phyloP scores from a whole-genome alignment of 2,888 invertebrate genomes.

The Stenchaetothrips biformis region DNA sequence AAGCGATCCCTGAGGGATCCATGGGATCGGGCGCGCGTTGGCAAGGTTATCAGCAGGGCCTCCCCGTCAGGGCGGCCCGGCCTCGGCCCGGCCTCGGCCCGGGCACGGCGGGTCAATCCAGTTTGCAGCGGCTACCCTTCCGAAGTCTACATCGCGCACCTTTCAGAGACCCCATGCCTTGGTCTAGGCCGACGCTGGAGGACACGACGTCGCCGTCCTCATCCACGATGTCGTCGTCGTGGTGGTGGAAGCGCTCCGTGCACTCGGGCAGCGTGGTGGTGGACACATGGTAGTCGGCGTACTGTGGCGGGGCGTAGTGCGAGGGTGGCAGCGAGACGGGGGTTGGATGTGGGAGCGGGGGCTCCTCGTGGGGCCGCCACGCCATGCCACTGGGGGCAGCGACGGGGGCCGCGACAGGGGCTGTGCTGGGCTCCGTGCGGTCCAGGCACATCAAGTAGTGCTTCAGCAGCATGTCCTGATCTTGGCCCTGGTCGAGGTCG shows the following conservation, averaged over 20 bases:
- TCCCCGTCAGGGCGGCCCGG: background rate
- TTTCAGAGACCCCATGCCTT: background rate
- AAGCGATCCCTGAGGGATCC: background rate
- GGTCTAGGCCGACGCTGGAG: background rate
- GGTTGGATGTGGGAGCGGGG: background rate
- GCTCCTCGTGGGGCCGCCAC: background rate
- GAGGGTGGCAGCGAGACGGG: background rate
- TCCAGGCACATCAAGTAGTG: conserved; percentile 20
- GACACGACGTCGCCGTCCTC: conserved; percentile 21
- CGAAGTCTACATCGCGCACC: background rate
- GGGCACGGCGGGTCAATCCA: background rate
- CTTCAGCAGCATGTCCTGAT: conserved; percentile 10
- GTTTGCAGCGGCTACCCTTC: too few species aligned
- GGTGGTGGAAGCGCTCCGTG: background rate
- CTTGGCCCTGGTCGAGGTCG: background rate
- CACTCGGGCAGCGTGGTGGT: background rate
- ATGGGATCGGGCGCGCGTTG: background rate
- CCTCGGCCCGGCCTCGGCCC: background rate
- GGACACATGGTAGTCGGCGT: conserved; percentile 6
- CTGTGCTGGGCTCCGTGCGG: background rate
- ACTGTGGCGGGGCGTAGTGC: background rate
- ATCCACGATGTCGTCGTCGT: background rate
- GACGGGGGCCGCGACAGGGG: background rate
- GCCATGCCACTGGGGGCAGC: background rate
- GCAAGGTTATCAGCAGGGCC: background rate